Evolutionary conservation across 2,797 vertebrate genomes (phyloP).

Genomic region (Typhlichthys eigenmanni): DNA sequence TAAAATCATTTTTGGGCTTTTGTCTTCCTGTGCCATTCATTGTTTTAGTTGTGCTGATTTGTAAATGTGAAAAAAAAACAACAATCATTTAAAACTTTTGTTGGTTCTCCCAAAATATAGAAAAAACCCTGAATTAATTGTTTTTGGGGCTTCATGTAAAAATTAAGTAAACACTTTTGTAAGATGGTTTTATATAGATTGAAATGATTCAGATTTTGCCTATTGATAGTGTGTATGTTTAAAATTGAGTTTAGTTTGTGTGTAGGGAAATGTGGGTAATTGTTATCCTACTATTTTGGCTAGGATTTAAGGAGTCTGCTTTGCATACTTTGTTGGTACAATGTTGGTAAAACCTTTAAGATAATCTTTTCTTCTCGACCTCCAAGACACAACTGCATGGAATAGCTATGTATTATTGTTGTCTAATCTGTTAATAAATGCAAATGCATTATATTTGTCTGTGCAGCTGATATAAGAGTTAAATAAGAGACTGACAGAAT

Average conservation of each 20-base stretch:
- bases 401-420: not conserved
- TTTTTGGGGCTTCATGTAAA: constrained; percentile 31
- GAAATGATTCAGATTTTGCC: constrained; percentile 41
- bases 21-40: constrained; percentile 55
- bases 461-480: not conserved
- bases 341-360: constrained; percentile 5
- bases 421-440: not conserved
- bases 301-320: not conserved
- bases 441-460: not conserved
- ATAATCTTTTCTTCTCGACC: constrained; percentile 32
- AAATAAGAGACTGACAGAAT: constrained; percentile 1
- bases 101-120: not conserved
- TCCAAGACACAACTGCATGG: constrained; percentile 1
- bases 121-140: not conserved
- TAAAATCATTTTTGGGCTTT: not conserved
- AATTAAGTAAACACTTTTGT: constrained; percentile 17
- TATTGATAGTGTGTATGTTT: constrained; percentile 54
- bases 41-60: constrained; percentile 28
- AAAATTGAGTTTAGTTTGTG: not conserved
- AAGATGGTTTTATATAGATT: constrained; percentile 24
- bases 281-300: constrained; percentile 32
- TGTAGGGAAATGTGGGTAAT: constrained; percentile 29
- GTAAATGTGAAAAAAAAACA: constrained; percentile 12
- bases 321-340: not conserved
- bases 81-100: constrained; percentile 13